Base-by-base conservation (phyloP, 1,140 invertebrate genomes). In the Bombus turneri region DNA sequence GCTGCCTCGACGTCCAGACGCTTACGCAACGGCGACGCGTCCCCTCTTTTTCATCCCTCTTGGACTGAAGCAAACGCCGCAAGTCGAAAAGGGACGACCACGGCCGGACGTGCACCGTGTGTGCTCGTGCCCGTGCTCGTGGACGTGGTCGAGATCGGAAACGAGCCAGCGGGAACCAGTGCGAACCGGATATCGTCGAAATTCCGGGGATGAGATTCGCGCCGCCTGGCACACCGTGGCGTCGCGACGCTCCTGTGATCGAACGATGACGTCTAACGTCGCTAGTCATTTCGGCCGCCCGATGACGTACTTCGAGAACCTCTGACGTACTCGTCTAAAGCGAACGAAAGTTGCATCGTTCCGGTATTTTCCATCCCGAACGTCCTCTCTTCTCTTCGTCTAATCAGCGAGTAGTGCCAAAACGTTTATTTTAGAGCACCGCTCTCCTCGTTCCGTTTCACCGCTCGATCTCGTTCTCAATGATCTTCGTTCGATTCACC, bases 11-110 rank as follows among this genome's bases (percentile, higher is more conserved):
- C 91, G 90, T 93, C 91, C 90, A 91, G 87, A 90, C 86, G 91
- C 90, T 93, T 93, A 93, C 91, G 92, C 92, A 93, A 93, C 88
- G 80, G 90, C 76, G 87, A 74, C 85, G 41, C 88, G 78, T 82
- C 82, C 77, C 79, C 80, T 41, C 69, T 87, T 85, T 85, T 88
- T 57, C 83, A 77, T 85, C 79, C 69, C 69, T 53, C 31, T 74
- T 39, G 69, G 71, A 75, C 41, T n/a, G 64, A 88, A 39, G 47
- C 47, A 25, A 72, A 59, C 37, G 72, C 69, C 62, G 43, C 71
- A 22, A 53, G 66, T 47, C 82, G 86, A 84, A 84, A 74, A 74
- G 83, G 69, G 41, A 74, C 83, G 57, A 31, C 68, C 10, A 39
- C 83, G 25, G 34, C 8, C 34, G 57, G 22, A 43, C 59, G 37